Conservation (phyloP, 2,113 vertebrate genomes). For the Nothocercus nigrocapillus region DNA sequence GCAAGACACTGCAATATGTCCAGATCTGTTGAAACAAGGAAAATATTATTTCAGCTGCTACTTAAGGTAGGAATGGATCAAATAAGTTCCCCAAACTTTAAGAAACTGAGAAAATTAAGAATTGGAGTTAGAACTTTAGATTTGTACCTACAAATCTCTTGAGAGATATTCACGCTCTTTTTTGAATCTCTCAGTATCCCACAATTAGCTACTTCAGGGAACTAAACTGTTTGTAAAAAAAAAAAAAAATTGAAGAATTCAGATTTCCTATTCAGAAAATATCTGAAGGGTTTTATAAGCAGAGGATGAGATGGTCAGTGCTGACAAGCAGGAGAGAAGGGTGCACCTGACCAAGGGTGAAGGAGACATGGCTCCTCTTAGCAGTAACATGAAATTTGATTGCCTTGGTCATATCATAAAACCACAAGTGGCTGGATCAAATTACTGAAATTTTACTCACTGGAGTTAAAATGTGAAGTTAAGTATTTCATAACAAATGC, state of each 20-base stretch:
- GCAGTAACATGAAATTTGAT: neutral
- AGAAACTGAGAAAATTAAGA: neutral
- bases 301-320: neutral
- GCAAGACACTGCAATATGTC: neutral
- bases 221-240: conserved; percentile 21
- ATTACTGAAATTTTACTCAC: neutral
- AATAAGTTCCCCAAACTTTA: neutral
- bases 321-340: neutral
- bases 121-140: neutral
- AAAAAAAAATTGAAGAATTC: neutral
- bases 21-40: neutral
- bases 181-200: neutral
- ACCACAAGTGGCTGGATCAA: fast-evolving
- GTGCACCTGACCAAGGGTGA: neutral
- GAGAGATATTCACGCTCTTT: neutral
- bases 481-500: neutral
- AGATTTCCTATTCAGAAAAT: conserved; percentile 9
- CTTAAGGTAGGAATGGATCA: neutral
- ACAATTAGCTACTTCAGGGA: conserved; percentile 1
- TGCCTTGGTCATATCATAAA: neutral
- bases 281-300: neutral
- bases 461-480: neutral
- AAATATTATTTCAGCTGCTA: neutral
- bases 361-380: neutral
- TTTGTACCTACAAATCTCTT: neutral